Conservation (phyloP, 2,888 invertebrate species). For the Patella pellucida region DNA sequence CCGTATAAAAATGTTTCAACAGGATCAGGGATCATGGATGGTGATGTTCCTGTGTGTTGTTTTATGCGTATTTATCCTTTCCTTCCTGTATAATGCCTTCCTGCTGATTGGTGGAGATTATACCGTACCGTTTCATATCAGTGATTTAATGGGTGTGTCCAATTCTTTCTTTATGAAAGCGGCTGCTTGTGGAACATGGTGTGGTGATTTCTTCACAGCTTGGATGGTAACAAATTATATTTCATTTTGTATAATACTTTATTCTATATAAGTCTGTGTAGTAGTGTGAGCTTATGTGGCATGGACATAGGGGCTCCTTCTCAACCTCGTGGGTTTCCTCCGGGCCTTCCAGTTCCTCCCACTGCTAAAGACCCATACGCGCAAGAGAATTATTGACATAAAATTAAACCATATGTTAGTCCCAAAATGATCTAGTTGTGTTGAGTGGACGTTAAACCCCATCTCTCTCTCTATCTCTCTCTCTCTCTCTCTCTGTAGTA, state of each 20-base stretch:
- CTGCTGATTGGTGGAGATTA: slow-evolving; percentile 66
- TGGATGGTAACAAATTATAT: slow-evolving; percentile 69
- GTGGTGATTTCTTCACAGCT: slow-evolving; percentile 74
- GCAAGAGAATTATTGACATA: background rate
- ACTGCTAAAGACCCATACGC: too few relatives aligned
- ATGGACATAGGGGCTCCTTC: too few relatives aligned
- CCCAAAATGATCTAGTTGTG: too few relatives aligned
- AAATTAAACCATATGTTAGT: too few relatives aligned
- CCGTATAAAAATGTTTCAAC: slow-evolving; percentile 73
- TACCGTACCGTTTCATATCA: slow-evolving; percentile 71
- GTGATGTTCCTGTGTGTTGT: slow-evolving; percentile 73
- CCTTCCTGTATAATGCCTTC: slow-evolving; percentile 72
- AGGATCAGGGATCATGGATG: slow-evolving; percentile 74
- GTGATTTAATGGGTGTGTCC: slow-evolving; percentile 71
- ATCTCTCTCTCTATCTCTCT: too few relatives aligned
- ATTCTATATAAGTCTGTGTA: background rate
- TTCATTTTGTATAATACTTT: background rate
- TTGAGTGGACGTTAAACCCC: background rate
- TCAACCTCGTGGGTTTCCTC: too few relatives aligned
- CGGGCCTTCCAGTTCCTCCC: too few relatives aligned
- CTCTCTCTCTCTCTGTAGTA: too few relatives aligned
- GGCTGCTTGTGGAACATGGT: slow-evolving; percentile 74
- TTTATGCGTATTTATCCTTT: slow-evolving; percentile 72
- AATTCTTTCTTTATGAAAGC: slow-evolving; percentile 73
- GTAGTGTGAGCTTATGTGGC: too few relatives aligned